Conservation (phyloP, 2,888 invertebrate genomes). For the Drosophila glabriapex region DNA sequence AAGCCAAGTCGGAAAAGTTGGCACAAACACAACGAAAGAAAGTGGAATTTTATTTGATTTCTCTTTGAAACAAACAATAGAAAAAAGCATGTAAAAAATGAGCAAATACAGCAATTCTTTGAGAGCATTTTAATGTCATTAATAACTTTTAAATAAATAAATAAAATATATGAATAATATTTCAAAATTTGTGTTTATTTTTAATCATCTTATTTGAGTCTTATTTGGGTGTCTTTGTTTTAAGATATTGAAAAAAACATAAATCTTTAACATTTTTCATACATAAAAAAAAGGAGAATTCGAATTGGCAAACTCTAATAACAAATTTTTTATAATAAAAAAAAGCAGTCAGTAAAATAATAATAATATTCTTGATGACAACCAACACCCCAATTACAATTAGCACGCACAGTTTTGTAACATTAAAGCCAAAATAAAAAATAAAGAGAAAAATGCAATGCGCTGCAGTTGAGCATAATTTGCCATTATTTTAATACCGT, state of each 20-base stretch:
- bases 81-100: background rate
- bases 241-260: background rate
- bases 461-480: slow-evolving; percentile 43
- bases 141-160: too few relatives aligned
- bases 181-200: background rate
- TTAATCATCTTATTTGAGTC: background rate
- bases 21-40: background rate
- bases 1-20: background rate
- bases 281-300: background rate
- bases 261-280: rapidly evolving
- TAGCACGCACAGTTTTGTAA: too few relatives aligned
- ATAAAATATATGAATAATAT: background rate
- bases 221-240: background rate
- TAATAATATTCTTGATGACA: background rate
- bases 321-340: too few relatives aligned
- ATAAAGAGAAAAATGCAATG: slow-evolving; percentile 1
- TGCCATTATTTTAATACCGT: slow-evolving; percentile 61
- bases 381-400: too few relatives aligned
- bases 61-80: too few relatives aligned
- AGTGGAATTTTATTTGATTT: background rate
- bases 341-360: background rate
- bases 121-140: too few relatives aligned
- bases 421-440: too few relatives aligned
- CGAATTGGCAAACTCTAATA: background rate
- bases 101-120: background rate